These are phyloP conservation scores for Ascidia mentula DNA, from an alignment of 23 tunicate species.

Conservation along the genomic window DNA sequence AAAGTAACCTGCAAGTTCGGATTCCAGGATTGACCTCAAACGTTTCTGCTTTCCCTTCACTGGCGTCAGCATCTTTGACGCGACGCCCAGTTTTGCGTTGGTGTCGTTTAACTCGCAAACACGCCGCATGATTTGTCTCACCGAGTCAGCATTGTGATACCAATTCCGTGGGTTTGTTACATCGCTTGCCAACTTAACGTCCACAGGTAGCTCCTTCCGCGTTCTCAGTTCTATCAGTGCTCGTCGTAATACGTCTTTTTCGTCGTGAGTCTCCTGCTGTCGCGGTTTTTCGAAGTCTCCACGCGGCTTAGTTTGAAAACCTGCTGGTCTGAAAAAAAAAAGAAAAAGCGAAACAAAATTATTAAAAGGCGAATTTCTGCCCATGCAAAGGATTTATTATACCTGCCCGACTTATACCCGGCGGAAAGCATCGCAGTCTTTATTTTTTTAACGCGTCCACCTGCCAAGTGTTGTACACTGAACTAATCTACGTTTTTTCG, in stretches of 20 bases:
- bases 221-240: background rate
- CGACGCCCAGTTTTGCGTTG: background rate
- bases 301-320: background rate
- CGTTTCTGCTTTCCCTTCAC: background rate
- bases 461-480: background rate
- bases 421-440: background rate
- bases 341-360: background rate
- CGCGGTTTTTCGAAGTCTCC: background rate
- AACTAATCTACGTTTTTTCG: background rate
- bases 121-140: background rate
- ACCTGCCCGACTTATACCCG: background rate
- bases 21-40: background rate
- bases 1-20: background rate
- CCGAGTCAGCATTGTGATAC: background rate
- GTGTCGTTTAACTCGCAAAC: background rate
- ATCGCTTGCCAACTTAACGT: background rate
- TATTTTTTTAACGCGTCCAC: background rate
- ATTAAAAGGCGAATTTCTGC: too few relatives aligned
- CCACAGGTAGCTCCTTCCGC: background rate
- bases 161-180: background rate
- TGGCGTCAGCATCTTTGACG: background rate
- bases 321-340: background rate
- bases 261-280: background rate
- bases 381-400: background rate
- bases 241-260: background rate